Conservation (phyloP, 1,140 invertebrate genomes). For the Heliothis virescens region DNA sequence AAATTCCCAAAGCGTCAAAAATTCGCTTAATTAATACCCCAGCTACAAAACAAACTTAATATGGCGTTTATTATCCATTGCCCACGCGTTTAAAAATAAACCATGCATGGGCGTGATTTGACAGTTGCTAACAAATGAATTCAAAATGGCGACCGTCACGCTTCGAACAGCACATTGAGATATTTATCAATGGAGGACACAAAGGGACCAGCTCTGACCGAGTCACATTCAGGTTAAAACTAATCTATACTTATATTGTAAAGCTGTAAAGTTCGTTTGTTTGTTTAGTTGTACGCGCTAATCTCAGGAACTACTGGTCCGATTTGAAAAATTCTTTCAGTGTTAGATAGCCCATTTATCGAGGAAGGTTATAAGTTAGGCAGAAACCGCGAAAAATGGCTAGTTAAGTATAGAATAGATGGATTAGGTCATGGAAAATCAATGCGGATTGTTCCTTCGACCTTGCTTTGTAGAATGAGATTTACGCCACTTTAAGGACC, state of each 20-base stretch:
- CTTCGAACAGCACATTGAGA: neutral
- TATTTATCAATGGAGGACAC: slow-evolving; percentile 19
- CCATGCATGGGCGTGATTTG: slow-evolving; percentile 19
- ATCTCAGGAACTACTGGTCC: no score
- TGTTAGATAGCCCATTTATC: no score
- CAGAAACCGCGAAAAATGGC: no score
- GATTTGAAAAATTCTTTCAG: no score
- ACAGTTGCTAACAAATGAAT: slow-evolving; percentile 13
- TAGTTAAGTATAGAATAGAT: neutral
- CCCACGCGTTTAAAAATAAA: slow-evolving; percentile 12
- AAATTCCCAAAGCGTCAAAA: no score
- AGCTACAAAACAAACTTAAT: neutral
- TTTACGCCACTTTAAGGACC: neutral
- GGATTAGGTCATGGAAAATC: neutral
- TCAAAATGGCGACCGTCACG: slow-evolving; percentile 13
- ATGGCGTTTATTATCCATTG: neutral
- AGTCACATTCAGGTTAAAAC: slow-evolving; percentile 2
- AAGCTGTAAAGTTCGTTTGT: no score
- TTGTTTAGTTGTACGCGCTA: no score
- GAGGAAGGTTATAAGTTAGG: no score
- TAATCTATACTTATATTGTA: no score
- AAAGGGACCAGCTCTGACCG: neutral
- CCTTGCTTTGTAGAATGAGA: slow-evolving; percentile 1
- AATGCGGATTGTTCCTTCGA: neutral
- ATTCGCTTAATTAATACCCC: no score